Conservation (phyloP, 1,140 invertebrate species). For the Magallana angulata region DNA sequence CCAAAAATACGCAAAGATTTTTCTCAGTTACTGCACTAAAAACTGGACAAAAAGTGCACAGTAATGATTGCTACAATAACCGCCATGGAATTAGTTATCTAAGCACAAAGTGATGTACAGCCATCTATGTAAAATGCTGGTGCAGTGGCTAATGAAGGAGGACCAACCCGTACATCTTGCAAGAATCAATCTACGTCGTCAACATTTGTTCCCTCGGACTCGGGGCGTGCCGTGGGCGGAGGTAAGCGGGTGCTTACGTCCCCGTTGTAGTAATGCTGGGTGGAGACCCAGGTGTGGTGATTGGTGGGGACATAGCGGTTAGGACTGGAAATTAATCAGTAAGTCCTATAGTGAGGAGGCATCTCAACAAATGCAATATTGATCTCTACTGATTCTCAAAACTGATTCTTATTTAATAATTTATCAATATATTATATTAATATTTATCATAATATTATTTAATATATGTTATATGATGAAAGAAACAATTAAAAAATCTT, state of each 20-base stretch:
- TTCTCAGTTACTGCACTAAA: no score
- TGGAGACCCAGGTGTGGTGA: constrained; percentile 68
- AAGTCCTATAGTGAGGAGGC: no score
- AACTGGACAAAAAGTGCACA: no score
- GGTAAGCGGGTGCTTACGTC: constrained; percentile 33
- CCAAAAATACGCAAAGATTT: no score
- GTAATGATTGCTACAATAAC: neutral
- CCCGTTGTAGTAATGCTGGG: constrained; percentile 60
- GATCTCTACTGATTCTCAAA: no score
- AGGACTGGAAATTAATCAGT: constrained; percentile 59
- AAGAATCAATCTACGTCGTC: constrained; percentile 53
- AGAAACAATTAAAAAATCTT: no score
- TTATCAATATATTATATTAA: no score
- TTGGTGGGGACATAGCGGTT: constrained; percentile 58
- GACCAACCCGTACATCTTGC: constrained; percentile 41
- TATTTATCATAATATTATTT: no score
- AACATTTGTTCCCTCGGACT: constrained; percentile 44
- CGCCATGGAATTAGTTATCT: neutral
- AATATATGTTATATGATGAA: no score
- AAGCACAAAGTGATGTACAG: constrained; percentile 24
- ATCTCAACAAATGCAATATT: no score
- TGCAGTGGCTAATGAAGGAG: constrained; percentile 3
- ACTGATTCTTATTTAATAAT: no score
- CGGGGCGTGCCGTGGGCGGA: constrained; percentile 57
- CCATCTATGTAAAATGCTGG: neutral